These are phyloP conservation scores for Habropoda laboriosa DNA, from an alignment of 1,140 invertebrate genomes.

Conservation along the genomic window DNA sequence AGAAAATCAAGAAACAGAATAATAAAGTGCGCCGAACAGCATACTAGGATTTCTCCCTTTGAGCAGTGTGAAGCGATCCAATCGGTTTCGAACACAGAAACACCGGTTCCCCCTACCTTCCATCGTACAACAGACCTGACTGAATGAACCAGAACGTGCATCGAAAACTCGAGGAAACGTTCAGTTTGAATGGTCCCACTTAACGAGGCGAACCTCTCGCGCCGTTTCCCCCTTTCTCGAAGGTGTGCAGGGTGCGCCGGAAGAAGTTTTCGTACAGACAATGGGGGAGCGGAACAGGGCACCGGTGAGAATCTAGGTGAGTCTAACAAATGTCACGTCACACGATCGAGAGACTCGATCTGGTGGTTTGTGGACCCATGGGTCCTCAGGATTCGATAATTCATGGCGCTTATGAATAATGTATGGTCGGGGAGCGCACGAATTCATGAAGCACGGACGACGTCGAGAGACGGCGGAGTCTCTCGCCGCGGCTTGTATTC, in stretches of 20 bases:
- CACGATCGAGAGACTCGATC: slow-evolving; percentile 11
- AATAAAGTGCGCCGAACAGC: not conserved
- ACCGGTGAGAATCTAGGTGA: slow-evolving; percentile 50
- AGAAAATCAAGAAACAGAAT: not conserved
- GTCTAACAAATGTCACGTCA: slow-evolving; percentile 60
- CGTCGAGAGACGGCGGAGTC: slow-evolving; percentile 48
- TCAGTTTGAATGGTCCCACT: not conserved
- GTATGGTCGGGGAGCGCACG: slow-evolving; percentile 48
- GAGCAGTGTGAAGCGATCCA: not conserved
- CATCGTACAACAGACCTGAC: not conserved
- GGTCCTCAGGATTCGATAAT: slow-evolving; percentile 57
- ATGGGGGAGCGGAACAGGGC: slow-evolving; percentile 18
- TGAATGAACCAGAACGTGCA: not conserved
- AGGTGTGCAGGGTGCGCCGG: slow-evolving; percentile 6
- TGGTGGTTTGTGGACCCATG: not conserved
- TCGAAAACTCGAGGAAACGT: not conserved
- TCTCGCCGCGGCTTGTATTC: slow-evolving; percentile 33
- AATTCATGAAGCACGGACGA: slow-evolving; percentile 60
- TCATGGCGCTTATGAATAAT: slow-evolving; percentile 66
- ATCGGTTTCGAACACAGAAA: too few relatives aligned
- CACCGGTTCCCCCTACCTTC: not conserved
- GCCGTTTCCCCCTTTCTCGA: not conserved
- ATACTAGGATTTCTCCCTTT: not conserved
- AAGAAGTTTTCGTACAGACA: slow-evolving; percentile 1
- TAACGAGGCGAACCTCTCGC: not conserved